Evolutionary conservation across 2,888 invertebrate genomes (phyloP), one percentile per base, ranked within the genome.

Genomic region (Leptopilina myrica): DNA sequence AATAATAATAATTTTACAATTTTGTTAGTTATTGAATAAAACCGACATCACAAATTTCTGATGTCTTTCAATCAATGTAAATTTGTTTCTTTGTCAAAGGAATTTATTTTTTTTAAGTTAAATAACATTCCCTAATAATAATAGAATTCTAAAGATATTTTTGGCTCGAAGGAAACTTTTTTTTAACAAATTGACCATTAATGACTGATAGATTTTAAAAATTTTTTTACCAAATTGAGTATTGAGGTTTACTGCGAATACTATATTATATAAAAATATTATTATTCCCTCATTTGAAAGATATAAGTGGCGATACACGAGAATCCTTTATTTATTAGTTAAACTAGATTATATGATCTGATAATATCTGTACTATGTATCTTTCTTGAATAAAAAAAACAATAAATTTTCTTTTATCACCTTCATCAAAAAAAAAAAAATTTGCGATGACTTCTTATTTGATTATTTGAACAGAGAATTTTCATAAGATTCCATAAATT

Each of bases 321-420:
- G 56, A 73, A 73, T 56, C 33, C 56, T 69, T 69, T 59, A 73
- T 73, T 73, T 73, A 73, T 73, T 33, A 59, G 53, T 59, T 56
- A 56, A 56, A 49, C 73, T 56, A 73, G 73, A 73, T 56, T 56
- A 73, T 56, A 56, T 73, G 73, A 73, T 73, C 53, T 73, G 67
- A 76, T 49, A 78, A 82, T 83, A 80, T 87, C 84, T 88, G 84
- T 88, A 89, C 86, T 87, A 83, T 89, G 87, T 88, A 89, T 90
- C 88, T 86, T 90, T 89, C 87, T 87, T 88, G 81, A 89, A 88
- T 89, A 89, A 90, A 89, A 33, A 84, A 83, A 85, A 87, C 84
- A 88, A 89, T 89, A 89, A 89, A 88, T 87, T 89, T 88, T 89
- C 88, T 90, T 89, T 86, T 82, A 87, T 85, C 84, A 88, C 88